Evolutionary conservation across 2,888 invertebrate species (phyloP).

Genomic region (Harpagoxenus sublaevis): DNA sequence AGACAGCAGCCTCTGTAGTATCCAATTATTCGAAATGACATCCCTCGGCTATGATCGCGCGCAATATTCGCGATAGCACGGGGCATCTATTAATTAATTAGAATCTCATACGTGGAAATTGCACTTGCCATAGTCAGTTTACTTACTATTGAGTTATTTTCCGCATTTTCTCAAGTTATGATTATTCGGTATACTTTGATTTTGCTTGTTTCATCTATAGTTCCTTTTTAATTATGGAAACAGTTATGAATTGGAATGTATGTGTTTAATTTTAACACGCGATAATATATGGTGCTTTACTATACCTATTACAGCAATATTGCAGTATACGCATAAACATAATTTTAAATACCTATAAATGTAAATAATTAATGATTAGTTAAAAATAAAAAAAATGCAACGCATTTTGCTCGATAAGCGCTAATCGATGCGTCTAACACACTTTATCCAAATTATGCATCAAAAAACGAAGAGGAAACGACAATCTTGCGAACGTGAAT

Average conservation of each 20-base stretch:
- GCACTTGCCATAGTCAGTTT: background rate
- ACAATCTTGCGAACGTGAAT: background rate
- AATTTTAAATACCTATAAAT: background rate
- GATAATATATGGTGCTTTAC: background rate
- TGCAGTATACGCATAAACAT: background rate
- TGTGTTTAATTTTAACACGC: background rate
- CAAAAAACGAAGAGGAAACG: background rate
- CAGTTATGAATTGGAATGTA: background rate
- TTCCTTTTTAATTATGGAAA: background rate
- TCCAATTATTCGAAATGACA: constrained; percentile 39
- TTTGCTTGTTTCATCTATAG: background rate
- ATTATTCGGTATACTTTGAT: background rate
- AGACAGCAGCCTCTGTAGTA: background rate
- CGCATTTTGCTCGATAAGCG: background rate
- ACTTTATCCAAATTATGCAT: background rate
- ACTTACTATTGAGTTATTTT: constrained; percentile 1
- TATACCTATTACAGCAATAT: background rate
- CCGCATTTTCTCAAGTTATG: background rate
- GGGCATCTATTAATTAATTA: background rate
- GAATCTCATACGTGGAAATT: background rate
- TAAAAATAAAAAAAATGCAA: background rate
- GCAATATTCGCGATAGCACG: constrained; percentile 18
- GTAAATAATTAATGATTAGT: background rate
- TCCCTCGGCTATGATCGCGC: background rate
- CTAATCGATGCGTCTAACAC: background rate